A percentile compares a stretch with the other conserved stretches of the same genome.
Conservation (phyloP, 1,140 invertebrate genomes). For the Philopotamus ludificatus region DNA sequence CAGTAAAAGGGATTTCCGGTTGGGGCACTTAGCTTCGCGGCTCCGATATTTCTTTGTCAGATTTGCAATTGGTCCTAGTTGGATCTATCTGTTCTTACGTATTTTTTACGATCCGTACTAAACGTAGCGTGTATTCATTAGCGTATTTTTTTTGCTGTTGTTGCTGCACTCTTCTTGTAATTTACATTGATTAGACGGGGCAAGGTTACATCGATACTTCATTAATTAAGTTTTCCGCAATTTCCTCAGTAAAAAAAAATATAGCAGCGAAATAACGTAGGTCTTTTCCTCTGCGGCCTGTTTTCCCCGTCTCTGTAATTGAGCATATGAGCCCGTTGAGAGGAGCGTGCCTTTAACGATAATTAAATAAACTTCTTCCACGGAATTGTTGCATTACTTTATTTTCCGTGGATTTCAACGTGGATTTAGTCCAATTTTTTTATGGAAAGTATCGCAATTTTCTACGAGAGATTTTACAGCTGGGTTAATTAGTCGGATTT, state of each 20-base stretch:
- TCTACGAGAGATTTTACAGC: too few species aligned
- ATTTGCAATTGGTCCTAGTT: slow-evolving; percentile 11
- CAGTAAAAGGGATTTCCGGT: slow-evolving; percentile 11
- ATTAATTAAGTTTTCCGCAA: slow-evolving; percentile 4
- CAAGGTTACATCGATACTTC: too few species aligned
- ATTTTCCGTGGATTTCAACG: too few species aligned
- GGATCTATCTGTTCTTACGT: background rate
- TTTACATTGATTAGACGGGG: too few species aligned
- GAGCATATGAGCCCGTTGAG: slow-evolving; percentile 1
- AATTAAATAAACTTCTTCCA: slow-evolving; percentile 9
- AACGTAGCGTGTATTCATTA: background rate
- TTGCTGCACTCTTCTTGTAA: too few species aligned
- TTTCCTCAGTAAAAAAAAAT: background rate
- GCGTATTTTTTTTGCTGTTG: background rate
- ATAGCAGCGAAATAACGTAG: background rate
- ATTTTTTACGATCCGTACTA: too few species aligned
- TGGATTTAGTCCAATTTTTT: too few species aligned
- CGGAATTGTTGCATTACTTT: background rate
- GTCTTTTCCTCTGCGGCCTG: background rate
- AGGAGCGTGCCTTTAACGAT: background rate
- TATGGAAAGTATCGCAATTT: too few species aligned
- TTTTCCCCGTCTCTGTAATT: slow-evolving; percentile 2
- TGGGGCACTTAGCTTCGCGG: slow-evolving; percentile 5
- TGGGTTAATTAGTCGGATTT: too few species aligned
- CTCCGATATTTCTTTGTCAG: background rate